Conservation (phyloP, 2,113 vertebrate species). For the Loxodonta africana region DNA sequence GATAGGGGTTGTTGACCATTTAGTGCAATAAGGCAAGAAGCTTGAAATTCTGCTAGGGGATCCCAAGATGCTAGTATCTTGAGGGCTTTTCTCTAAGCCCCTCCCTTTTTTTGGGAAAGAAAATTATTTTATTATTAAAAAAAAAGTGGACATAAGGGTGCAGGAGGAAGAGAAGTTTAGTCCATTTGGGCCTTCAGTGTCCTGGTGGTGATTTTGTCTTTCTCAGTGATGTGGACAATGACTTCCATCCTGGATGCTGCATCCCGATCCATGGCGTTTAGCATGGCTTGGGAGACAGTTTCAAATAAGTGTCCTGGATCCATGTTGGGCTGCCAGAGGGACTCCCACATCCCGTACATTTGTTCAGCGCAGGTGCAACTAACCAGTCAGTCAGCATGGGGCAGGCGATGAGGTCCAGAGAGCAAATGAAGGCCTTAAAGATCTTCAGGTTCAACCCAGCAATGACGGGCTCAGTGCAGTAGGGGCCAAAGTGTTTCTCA, state of each 20-base stretch:
- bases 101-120: no score
- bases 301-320: constrained; percentile 97
- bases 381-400: constrained; percentile 98
- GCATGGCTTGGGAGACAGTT: constrained; percentile 98
- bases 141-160: background rate
- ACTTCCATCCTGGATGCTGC: constrained; percentile 98
- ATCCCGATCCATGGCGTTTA: constrained; percentile 97
- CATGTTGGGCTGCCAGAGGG: constrained; percentile 88
- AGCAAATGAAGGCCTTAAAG: constrained; percentile 96
- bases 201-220: constrained; percentile 97
- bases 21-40: background rate
- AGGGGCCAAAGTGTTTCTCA: constrained; percentile 97
- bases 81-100: background rate
- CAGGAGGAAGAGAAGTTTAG: constrained; percentile 81
- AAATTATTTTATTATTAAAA: constrained; percentile 55
- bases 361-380: constrained; percentile 97
- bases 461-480: constrained; percentile 90
- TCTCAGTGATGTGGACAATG: constrained; percentile 96
- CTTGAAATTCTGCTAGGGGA: background rate
- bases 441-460: constrained; percentile 95
- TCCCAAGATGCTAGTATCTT: no score
- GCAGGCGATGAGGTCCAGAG: constrained; percentile 97
- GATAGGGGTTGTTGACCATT: background rate
- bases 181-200: constrained; percentile 99
- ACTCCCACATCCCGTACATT: constrained; percentile 97